Evolutionary conservation across 2,113 vertebrate species (phyloP), one percentile per base, ranked within the genome.

Genomic region (Psilopsiagon aurifrons): DNA sequence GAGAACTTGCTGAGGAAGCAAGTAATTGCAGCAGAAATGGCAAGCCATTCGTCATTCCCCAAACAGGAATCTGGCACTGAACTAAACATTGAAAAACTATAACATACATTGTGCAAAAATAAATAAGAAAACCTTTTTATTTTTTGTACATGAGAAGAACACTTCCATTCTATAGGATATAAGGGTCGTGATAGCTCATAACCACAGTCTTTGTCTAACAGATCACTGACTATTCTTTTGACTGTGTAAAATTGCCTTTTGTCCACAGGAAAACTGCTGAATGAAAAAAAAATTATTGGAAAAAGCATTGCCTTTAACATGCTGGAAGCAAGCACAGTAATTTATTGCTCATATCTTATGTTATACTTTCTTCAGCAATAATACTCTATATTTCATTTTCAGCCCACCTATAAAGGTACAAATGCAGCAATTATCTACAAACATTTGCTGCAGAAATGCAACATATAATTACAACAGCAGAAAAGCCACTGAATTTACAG

Each of bases 381-480:
- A 68, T 87, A 89, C 46, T 83, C 80, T 86, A 8, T 84, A 70
- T 95, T 97, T 98, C 92, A 95, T 84, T 90, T 90, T 44, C 64
- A 95, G 69, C 76, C 80, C 68, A 95, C 80, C 75, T 95, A 69
- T 81, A 83, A 67, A 86, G 90, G 55, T 94, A 83, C 80, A 95
- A 69, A 90, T 91, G 59, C 68, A 92, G 52, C 81, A 97, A 96
- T 97, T 97, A 95, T 83, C 43, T 64, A 74, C 67, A 70, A 83
- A 35, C 31, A 91, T 89, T 96, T 94, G 73, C 92, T 80, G 91
- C 64, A 96, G 55, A 97, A 96, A 95, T 89, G 86, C 82, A 95
- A 52, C 52, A 62, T 86, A 37, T 87, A 95, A 97, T 97, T 97
- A 95, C 82, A 93, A 88, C 37, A 90, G 92, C n/a, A 95, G 96